Conservation (phyloP, 2,888 invertebrate genomes). For the Trissoscelio sp. region DNA sequence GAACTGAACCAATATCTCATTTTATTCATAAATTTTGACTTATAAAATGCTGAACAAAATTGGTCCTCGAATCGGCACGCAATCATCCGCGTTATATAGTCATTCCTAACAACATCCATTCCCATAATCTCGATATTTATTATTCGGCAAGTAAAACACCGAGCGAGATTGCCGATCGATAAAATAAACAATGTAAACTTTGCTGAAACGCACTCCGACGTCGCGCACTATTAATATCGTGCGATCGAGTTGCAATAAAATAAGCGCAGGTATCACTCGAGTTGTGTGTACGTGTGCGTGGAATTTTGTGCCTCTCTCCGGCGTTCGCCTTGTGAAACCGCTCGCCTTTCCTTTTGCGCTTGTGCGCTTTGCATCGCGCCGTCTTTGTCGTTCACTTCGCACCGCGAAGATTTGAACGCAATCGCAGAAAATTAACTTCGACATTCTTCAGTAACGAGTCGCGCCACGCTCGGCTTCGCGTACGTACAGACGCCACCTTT, state of each 20-base stretch:
- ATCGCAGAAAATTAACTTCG: conserved; percentile 63
- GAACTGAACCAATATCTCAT: not conserved
- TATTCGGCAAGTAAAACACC: conserved; percentile 26
- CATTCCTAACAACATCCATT: conserved; percentile 13
- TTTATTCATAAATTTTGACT: conserved; percentile 13
- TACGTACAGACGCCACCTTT: conserved; percentile 39
- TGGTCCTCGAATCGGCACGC: conserved; percentile 18
- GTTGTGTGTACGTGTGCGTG: conserved; percentile 25
- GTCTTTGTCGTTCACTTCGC: conserved; percentile 11
- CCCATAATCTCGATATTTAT: conserved; percentile 39
- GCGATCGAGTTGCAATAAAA: conserved; percentile 57
- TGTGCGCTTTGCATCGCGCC: too few relatives aligned
- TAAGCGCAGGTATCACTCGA: conserved; percentile 50
- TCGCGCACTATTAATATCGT: conserved; percentile 50
- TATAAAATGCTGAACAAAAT: conserved; percentile 10
- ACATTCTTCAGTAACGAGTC: conserved; percentile 61
- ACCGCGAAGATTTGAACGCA: conserved; percentile 58
- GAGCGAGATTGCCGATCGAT: conserved; percentile 18
- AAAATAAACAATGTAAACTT: conserved; percentile 38
- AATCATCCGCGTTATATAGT: conserved; percentile 2
- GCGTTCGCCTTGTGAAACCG: conserved; percentile 35
- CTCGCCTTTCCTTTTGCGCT: not conserved
- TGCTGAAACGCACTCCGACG: conserved; percentile 8
- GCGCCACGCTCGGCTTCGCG: conserved; percentile 46
- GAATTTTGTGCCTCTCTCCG: conserved; percentile 63